Percentiles rank a stretch among this genome's conserved stretches.
Evolutionary conservation across 2,113 vertebrate genomes (phyloP).

Genomic region (Drymodes brunneopygia): DNA sequence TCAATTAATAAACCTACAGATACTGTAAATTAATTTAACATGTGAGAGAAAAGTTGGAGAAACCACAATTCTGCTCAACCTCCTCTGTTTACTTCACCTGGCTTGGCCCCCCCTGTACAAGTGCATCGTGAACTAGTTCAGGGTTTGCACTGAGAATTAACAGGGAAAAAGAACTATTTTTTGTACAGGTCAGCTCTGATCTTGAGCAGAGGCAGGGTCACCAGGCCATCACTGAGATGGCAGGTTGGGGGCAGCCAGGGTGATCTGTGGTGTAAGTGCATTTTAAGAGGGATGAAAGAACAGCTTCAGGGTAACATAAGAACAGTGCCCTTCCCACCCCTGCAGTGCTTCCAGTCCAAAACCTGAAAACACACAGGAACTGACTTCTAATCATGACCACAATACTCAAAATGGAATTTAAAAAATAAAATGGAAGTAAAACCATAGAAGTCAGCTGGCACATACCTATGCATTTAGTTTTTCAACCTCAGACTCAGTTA

Average conservation of each 20-base stretch:
- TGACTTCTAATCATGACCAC: background rate
- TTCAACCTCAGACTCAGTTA: background rate
- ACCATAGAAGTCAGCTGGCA: background rate
- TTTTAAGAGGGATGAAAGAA: background rate
- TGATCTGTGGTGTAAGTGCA: background rate
- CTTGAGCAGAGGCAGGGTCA: background rate
- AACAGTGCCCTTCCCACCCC: background rate
- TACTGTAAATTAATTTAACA: background rate
- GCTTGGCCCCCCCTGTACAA: background rate
- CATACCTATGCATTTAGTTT: background rate
- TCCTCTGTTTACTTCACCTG: background rate
- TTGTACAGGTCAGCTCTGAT: background rate
- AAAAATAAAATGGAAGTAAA: background rate
- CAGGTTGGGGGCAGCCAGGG: fast-evolving
- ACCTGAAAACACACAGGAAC: background rate
- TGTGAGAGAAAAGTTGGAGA: background rate
- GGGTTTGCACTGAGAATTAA: background rate
- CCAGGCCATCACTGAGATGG: background rate
- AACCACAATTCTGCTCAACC: background rate
- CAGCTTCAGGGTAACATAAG: background rate
- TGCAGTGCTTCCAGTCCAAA: background rate
- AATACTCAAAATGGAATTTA: background rate
- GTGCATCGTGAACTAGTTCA: background rate
- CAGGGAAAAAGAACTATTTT: background rate
- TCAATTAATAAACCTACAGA: constrained; percentile 13